Evolutionary conservation across 2,797 vertebrate genomes (phyloP).

Genomic region (Psittacula echo): DNA sequence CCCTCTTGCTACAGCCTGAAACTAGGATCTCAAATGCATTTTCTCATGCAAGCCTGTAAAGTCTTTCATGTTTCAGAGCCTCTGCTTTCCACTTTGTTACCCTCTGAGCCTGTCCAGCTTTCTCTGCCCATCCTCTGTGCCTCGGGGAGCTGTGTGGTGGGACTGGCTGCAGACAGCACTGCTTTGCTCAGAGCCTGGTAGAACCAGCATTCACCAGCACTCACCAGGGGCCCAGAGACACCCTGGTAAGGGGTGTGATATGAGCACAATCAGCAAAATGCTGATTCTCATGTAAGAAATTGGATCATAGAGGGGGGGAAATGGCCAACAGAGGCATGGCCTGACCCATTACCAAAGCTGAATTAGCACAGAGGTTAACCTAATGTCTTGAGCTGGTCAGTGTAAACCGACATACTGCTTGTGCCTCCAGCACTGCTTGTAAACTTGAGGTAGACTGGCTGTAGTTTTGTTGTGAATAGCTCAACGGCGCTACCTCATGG

Average conservation of each 20-base stretch:
- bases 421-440: not conserved
- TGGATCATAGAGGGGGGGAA: not conserved
- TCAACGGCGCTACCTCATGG: constrained; percentile 31
- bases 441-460: not conserved
- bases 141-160: not conserved
- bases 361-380: not conserved
- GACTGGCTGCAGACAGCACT: not conserved
- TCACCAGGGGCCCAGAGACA: not conserved
- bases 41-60: not conserved
- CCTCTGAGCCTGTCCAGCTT: not conserved
- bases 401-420: not conserved
- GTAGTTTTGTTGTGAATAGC: not conserved
- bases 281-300: not conserved
- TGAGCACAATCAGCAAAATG: not conserved
- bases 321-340: not conserved
- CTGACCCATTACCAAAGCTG: not conserved
- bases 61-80: not conserved
- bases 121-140: not conserved
- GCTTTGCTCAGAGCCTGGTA: not conserved
- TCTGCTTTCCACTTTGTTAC: not conserved
- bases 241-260: not conserved
- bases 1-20: not conserved
- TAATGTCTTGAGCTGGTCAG: not conserved
- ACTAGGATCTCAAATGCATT: not conserved
- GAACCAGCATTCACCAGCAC: not conserved